Evolutionary conservation across 1,140 invertebrate genomes (phyloP), one percentile per base, ranked within the genome.

Genomic region (Neodiprion pinetum): DNA sequence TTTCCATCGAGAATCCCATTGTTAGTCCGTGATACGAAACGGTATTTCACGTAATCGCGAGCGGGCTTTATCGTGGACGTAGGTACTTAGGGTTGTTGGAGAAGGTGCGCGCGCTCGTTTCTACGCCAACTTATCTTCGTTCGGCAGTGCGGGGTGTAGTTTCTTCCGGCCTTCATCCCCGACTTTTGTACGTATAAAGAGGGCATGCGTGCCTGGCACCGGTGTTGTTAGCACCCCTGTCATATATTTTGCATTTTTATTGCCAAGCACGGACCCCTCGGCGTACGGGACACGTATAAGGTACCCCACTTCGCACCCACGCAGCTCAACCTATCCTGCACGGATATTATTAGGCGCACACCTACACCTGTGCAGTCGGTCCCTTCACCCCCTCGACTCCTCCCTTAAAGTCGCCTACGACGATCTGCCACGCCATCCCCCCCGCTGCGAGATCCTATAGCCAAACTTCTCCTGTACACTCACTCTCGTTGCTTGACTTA

Each of bases 211-310:
- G 53, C 53, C 53, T 61, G 53, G 53, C 53, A 61, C 53, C 9
- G 53, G 53, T 61, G 53, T 61, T 61, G 53, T 61, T 61, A 61
- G 53, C 53, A 61, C 53, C 49, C 74, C 73, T 72, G 75, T 80
- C 79, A 79, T 82, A 83, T 80, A 83, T 84, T 85, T 84, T 85
- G 82, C 84, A 84, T 85, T 84, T 85, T 85, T 85, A 84, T 83
- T 82, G 80, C 81, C 81, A 61, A 61, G 75, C 71, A 73, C 72
- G 69, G 74, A 76, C 5, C 77, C 74, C 74, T 78, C 78, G 48
- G 66, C 66, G 66, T 49, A 67, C 61, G 69, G 61, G 67, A 67
- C 77, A 71, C 73, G 50, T 61, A 70, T 68, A 65, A 65, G 12
- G 61, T 65, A 21, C 61, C 12, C 61, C 28, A 40, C 28, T 5